These are phyloP conservation scores for Boloria euphrosyne DNA, from an alignment of 2,888 invertebrate species.

Conservation along the genomic window DNA sequence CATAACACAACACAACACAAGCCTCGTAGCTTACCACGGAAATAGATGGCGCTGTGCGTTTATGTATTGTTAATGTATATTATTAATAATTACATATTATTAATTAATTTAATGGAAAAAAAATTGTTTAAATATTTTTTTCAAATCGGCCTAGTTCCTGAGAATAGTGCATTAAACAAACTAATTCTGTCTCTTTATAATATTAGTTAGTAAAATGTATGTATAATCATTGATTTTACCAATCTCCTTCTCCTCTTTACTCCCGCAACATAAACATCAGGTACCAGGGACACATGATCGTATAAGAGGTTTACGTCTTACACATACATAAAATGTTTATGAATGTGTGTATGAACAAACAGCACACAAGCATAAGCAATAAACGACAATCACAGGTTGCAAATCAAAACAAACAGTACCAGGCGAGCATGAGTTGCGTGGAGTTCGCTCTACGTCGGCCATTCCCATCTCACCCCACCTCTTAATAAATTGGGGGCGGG, in stretches of 20 bases:
- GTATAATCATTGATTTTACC: no score
- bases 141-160: no score
- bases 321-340: not conserved
- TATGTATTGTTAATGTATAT: no score
- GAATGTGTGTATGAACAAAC: not conserved
- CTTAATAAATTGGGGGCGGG: not conserved
- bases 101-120: no score
- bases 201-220: no score
- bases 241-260: slow-evolving; percentile 18
- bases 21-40: no score
- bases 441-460: not conserved
- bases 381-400: slow-evolving; percentile 12
- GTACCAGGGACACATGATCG: slow-evolving; percentile 1
- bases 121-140: no score
- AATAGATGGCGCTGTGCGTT: no score
- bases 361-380: not conserved
- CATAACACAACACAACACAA: no score
- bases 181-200: no score
- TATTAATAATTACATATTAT: no score
- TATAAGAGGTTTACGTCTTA: not conserved
- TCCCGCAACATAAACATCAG: slow-evolving; percentile 7
- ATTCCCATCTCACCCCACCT: slow-evolving; percentile 1
- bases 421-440: slow-evolving; percentile 21
- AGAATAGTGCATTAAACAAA: no score
- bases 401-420: slow-evolving; percentile 31